phyloP scores from a whole-genome alignment of 2,113 vertebrate species.

The Rallus limicola region DNA sequence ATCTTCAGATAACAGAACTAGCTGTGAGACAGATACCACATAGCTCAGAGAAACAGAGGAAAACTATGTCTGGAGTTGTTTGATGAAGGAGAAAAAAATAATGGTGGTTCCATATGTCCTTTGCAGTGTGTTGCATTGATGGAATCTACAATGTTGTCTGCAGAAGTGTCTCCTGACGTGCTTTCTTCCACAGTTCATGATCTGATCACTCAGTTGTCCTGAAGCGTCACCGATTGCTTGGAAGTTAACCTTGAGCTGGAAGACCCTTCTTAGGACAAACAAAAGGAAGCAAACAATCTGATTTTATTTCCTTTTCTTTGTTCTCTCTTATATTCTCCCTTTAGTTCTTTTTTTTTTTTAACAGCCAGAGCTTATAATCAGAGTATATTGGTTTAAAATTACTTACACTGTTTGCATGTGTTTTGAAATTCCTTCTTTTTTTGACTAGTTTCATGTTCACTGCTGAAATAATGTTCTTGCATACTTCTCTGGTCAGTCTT shows the following conservation, averaged over 20 bases:
- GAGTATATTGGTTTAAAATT: neutral
- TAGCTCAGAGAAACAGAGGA: neutral
- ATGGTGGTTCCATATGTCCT: neutral
- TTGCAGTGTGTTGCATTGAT: neutral
- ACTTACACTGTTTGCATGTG: neutral
- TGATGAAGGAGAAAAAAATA: neutral
- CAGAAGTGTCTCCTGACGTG: neutral
- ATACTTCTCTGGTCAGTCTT: neutral
- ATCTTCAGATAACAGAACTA: neutral
- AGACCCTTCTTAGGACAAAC: neutral
- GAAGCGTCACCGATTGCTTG: neutral
- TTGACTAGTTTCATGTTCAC: slow-evolving; percentile 4
- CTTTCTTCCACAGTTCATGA: neutral
- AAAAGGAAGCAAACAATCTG: neutral
- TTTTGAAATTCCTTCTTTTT: slow-evolving; percentile 16
- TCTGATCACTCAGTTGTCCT: neutral
- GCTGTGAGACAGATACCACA: neutral
- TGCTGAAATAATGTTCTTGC: neutral
- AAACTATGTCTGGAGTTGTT: neutral
- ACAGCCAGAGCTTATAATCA: neutral
- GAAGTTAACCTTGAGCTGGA: neutral
- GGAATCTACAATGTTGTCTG: neutral
- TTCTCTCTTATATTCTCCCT: neutral
- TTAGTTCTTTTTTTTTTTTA: neutral
- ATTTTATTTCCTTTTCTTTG: neutral